Evolutionary conservation across 53 echinoderm and acorn worm genomes (phyloP), one percentile per base, ranked within the genome.

Genomic region (Crossaster papposus): DNA sequence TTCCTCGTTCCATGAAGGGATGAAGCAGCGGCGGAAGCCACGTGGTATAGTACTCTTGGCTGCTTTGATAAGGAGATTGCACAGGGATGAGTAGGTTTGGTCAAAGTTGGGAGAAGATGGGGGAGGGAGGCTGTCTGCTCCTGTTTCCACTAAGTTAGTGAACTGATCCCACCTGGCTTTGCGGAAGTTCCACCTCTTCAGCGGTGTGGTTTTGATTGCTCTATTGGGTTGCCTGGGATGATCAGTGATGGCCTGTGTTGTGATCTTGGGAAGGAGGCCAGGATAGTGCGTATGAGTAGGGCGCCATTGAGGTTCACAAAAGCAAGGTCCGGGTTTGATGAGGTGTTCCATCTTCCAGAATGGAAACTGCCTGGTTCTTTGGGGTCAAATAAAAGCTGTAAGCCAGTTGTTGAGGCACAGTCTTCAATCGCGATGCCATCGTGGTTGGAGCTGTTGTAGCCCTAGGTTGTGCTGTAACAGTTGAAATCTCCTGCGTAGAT

Each of bases 1-100:
- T 44, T 90, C 90, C 17, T 90, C 78, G 30, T 90, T 78, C 83
- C 90, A 90, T 6, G 82, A 30, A n/a, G 90, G 90, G 36, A 83
- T 90, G 78, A 83, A 90, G 17, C 64, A n/a, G 9, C 14, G 77
- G 28, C 83, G 77, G 24, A 13, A 90, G 26, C 83, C 90, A 50
- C 83, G 90, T 3, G 90, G 90, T 31, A 90, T 77, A 38, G 90
- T 54, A 34, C 20, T 54, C 64, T 90, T 90, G 28, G 83, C 90
- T 58, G 83, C 73, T 31, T 50, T 18, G 13, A 83, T 83, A 28
- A 75, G 77, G 51, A 83, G 90, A 58, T 83, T 83, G 55, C 90
- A 90, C 38, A 90, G 77, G 77, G 83, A 35, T 35, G 76, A 90
- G 77, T 90, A 90, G 50, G 90, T 50, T 54, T 29, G 65, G 70